Evolutionary conservation across 2,113 vertebrate species (phyloP).

Genomic region (Nothoprocta pentlandii): DNA sequence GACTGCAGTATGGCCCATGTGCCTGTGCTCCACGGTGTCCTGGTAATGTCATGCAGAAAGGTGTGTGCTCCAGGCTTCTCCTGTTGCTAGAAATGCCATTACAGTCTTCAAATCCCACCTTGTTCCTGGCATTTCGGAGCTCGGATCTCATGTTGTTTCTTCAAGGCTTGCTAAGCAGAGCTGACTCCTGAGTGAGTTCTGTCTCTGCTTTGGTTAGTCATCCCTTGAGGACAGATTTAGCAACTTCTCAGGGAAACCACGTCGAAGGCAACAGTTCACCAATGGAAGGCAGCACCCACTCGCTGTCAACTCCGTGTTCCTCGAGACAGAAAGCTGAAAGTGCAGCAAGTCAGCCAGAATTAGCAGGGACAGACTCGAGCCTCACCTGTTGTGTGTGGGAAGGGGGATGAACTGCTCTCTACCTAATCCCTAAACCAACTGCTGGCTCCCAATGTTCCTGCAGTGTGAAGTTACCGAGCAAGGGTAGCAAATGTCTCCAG

Average conservation of each 20-base stretch:
- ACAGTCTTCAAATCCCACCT: not conserved
- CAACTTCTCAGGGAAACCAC: conserved; percentile 61
- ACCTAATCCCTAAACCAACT: not conserved
- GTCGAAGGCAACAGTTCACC: conserved; percentile 46
- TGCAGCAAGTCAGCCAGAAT: conserved; percentile 10
- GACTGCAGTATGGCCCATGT: not conserved
- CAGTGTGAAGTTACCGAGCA: not conserved
- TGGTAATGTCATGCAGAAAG: rapidly evolving
- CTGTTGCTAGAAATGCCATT: not conserved
- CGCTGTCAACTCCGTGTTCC: conserved; percentile 30
- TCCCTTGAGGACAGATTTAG: conserved; percentile 63
- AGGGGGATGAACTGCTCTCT: not conserved
- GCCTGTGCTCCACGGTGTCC: not conserved
- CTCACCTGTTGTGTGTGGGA: conserved; percentile 21
- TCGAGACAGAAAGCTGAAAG: conserved; percentile 2
- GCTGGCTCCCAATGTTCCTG: not conserved
- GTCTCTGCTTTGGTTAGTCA: conserved; percentile 66
- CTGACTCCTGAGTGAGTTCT: conserved; percentile 64
- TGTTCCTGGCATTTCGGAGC: conserved; percentile 27
- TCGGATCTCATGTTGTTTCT: conserved; percentile 57
- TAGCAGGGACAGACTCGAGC: not conserved
- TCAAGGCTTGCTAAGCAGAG: conserved; percentile 47
- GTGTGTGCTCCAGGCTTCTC: conserved; percentile 14
- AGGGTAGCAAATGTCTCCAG: not conserved
- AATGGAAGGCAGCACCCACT: conserved; percentile 63